A percentile compares a stretch with the other conserved stretches of the same genome.
Evolutionary conservation across 2,888 invertebrate genomes (phyloP).

Genomic region (Tanytarsus gracilentus): DNA sequence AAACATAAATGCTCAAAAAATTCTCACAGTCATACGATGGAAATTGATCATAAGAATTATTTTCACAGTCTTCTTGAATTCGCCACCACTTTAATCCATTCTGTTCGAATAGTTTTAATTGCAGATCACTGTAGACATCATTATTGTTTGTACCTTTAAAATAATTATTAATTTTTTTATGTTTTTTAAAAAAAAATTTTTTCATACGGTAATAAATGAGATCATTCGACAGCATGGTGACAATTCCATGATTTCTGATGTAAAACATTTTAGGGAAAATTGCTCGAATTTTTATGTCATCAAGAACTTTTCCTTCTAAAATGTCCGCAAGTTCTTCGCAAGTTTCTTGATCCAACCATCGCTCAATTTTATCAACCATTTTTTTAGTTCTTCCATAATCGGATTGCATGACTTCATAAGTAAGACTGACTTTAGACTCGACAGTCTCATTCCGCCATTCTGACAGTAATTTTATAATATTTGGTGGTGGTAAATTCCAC

Average conservation of each 20-base stretch:
- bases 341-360: too few relatives aligned
- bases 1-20: background rate
- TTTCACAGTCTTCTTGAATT: background rate
- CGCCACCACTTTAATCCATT: slow-evolving; percentile 11
- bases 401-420: background rate
- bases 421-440: background rate
- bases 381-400: too few relatives aligned
- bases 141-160: background rate
- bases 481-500: slow-evolving; percentile 63
- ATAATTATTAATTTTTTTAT: background rate
- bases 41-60: background rate
- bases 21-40: slow-evolving; percentile 4
- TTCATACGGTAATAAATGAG: too few relatives aligned
- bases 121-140: background rate
- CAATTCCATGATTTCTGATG: too few relatives aligned
- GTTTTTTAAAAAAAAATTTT: too few relatives aligned
- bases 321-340: too few relatives aligned
- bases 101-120: background rate
- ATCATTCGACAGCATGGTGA: too few relatives aligned
- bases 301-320: background rate
- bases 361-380: background rate
- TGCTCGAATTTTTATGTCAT: background rate
- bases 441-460: background rate
- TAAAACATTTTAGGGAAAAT: too few relatives aligned
- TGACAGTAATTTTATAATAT: slow-evolving; percentile 43